Evolutionary conservation across 2,113 vertebrate species (phyloP).

Genomic region (Progne subis): DNA sequence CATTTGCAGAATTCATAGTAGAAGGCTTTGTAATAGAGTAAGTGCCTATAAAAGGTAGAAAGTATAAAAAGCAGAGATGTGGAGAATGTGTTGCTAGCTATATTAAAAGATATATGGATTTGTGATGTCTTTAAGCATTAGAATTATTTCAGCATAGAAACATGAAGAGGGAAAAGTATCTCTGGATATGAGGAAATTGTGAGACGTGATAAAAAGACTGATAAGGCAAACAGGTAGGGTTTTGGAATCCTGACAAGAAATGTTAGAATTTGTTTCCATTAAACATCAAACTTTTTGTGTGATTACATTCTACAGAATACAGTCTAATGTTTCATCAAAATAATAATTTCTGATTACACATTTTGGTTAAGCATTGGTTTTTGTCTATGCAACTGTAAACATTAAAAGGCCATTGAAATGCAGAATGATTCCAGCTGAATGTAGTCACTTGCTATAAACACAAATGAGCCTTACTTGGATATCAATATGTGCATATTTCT

Average conservation of each 20-base stretch:
- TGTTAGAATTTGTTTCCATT: background rate
- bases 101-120: background rate
- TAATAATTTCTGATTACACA: slow-evolving; percentile 15
- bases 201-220: background rate
- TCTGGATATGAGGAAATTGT: background rate
- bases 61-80: background rate
- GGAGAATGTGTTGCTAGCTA: background rate
- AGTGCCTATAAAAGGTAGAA: background rate
- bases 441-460: background rate
- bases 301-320: background rate
- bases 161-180: background rate
- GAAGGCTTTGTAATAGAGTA: background rate
- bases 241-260: background rate
- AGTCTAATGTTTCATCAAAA: background rate
- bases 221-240: background rate
- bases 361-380: background rate
- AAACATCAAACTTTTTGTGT: background rate
- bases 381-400: background rate
- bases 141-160: background rate
- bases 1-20: background rate
- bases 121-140: background rate
- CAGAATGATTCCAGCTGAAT: background rate
- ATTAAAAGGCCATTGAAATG: background rate
- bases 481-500: background rate
- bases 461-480: background rate